Evolutionary conservation across 2,797 vertebrate species (phyloP).

Genomic region (Hyperoplus lanceolatus): DNA sequence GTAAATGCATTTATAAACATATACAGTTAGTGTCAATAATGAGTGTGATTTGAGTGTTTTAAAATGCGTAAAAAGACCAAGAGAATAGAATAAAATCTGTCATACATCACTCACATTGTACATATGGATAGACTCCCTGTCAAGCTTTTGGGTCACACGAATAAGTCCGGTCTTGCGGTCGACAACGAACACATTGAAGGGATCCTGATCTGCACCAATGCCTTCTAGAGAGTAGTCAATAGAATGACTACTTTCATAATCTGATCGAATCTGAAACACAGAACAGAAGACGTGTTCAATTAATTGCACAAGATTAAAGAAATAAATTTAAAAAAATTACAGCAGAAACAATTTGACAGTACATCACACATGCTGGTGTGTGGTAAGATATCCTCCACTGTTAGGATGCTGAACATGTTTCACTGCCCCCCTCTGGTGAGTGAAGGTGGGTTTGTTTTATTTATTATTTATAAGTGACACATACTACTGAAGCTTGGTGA

Average conservation of each 20-base stretch:
- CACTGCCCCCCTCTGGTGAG: neutral
- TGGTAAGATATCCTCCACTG: too few species aligned
- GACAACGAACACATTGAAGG: slow-evolving; percentile 89
- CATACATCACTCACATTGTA: slow-evolving; percentile 88
- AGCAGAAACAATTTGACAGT: neutral
- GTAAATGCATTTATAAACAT: neutral
- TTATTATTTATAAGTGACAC: neutral
- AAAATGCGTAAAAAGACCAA: too few species aligned
- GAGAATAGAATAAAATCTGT: neutral
- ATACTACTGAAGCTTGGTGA: neutral
- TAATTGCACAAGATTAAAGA: neutral
- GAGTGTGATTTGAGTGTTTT: too few species aligned
- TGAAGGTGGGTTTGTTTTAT: neutral
- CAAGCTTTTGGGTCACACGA: slow-evolving; percentile 87
- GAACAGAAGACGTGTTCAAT: neutral
- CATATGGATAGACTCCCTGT: slow-evolving; percentile 86
- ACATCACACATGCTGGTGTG: neutral
- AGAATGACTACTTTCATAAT: slow-evolving; percentile 72
- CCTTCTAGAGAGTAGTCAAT: slow-evolving; percentile 88
- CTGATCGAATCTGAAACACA: slow-evolving; percentile 91
- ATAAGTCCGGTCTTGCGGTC: slow-evolving; percentile 86
- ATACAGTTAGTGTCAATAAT: neutral
- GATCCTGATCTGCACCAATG: slow-evolving; percentile 83
- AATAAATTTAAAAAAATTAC: neutral
- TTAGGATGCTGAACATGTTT: neutral